Base-by-base conservation (phyloP, 1,140 invertebrate species). In the Mactra quadrangularis region DNA sequence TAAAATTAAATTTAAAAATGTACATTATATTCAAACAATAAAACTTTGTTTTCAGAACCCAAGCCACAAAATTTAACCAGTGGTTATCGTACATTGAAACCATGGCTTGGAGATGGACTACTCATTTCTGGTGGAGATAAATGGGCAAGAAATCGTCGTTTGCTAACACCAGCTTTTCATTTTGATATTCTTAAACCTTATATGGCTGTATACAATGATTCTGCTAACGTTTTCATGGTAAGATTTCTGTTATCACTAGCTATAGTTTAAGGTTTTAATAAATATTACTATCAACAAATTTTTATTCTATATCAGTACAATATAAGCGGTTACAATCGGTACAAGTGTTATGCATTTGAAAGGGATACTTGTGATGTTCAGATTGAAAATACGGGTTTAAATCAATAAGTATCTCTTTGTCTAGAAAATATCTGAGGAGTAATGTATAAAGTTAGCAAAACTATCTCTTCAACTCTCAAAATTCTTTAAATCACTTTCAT, bases 101-200 rank as follows among this genome's bases (percentile, higher is more conserved):
- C 60, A 0, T 87, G 83, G 85, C 29, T 87, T 7, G 88, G 88
- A 9, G 86, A 87, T 11, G 88, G 88, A 15, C 75, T 89, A 22
- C 78, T 89, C n/a, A 25, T 85, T 2, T 95, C 94, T 71, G 94
- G 94, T 75, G 96, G 96, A 53, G 90, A 93, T 19, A 96, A 96
- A 92, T 98, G 97, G 97, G 94, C 95, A 53, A 86, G 92, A 0
- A 94, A 96, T 19, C 94, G 97, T 76, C 97, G 97, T 93, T 95
- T 98, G 85, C 96, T 98, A 4, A 98, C 97, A 1, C 97, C 97
- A 25, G 95, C 96, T 0, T 98, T 98, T 91, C 97, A 98, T 92
- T 97, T 97, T 87, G 95, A 95, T 70, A 97, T 98, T 59, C 93
- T 98, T 50, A 96, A 98, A 82, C 95, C 96, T 78, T 98, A 97